Conservation (phyloP, 2,113 vertebrate genomes). For the Takifugu flavidus region DNA sequence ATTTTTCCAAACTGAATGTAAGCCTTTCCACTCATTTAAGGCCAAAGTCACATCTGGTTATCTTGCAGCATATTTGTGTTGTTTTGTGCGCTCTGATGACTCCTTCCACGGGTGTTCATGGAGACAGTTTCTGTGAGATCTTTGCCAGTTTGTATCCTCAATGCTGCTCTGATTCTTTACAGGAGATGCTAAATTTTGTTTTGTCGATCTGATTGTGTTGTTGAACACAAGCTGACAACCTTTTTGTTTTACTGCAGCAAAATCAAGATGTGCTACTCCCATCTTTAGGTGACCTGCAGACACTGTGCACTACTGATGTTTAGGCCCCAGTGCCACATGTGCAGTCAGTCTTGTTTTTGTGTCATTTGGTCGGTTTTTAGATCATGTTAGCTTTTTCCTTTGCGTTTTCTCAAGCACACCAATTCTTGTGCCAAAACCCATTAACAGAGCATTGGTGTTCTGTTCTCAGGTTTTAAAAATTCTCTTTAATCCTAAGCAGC, state of each 20-base stretch:
- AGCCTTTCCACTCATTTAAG: conserved; percentile 6
- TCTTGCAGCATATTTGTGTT: conserved; percentile 3
- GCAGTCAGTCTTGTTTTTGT: not conserved
- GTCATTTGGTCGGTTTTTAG: conserved; percentile 7
- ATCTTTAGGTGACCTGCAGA: not conserved
- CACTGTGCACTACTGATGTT: conserved; percentile 18
- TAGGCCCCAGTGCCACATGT: not conserved
- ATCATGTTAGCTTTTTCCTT: conserved; percentile 1
- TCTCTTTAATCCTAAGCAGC: not conserved
- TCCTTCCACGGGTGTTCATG: conserved; percentile 9
- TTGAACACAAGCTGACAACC: too few species aligned
- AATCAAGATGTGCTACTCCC: too few species aligned
- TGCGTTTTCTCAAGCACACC: not conserved
- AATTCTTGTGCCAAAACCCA: conserved; percentile 25
- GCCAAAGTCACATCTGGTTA: conserved; percentile 14
- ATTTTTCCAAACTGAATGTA: conserved; percentile 5
- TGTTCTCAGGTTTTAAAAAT: conserved; percentile 29
- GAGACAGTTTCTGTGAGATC: not conserved
- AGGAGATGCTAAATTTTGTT: too few species aligned
- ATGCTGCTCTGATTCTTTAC: too few species aligned
- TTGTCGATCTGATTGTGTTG: too few species aligned
- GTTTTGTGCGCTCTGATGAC: conserved; percentile 20
- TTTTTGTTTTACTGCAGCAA: too few species aligned
- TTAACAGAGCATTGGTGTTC: conserved; percentile 8
- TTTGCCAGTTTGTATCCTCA: not conserved